phyloP scores from a whole-genome alignment of 2,113 vertebrate species.

The Oreochromis aureus region DNA sequence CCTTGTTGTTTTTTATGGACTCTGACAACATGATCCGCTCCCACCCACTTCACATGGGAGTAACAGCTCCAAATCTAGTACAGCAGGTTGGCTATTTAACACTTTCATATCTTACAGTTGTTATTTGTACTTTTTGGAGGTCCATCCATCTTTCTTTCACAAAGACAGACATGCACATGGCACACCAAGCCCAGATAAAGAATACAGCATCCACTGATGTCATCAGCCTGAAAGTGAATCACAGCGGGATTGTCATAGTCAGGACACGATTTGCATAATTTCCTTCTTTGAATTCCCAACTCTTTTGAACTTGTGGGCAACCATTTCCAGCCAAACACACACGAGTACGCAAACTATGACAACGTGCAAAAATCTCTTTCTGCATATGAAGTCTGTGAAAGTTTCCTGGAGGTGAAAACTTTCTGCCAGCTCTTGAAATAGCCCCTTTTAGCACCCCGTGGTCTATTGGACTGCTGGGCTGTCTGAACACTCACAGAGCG shows the following conservation, averaged over 20 bases:
- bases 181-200: background rate
- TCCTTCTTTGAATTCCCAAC: conserved; percentile 16
- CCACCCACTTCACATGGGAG: background rate
- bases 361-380: background rate
- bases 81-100: background rate
- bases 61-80: background rate
- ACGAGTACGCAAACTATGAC: background rate
- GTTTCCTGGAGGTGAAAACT: conserved; percentile 45
- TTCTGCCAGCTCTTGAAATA: conserved; percentile 47
- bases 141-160: background rate
- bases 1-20: conserved; percentile 52
- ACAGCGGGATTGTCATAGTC: conserved; percentile 1
- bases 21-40: conserved; percentile 40
- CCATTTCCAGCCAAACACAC: background rate
- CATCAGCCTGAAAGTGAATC: conserved; percentile 22
- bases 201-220: background rate
- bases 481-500: conserved; percentile 44
- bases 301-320: conserved; percentile 38
- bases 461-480: conserved; percentile 43
- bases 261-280: conserved; percentile 27
- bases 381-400: conserved; percentile 2
- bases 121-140: background rate
- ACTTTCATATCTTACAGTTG: background rate
- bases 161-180: background rate
- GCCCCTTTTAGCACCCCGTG: conserved; percentile 63